Evolutionary conservation across 1,140 invertebrate genomes (phyloP).

Genomic region (Bombus breviceps): DNA sequence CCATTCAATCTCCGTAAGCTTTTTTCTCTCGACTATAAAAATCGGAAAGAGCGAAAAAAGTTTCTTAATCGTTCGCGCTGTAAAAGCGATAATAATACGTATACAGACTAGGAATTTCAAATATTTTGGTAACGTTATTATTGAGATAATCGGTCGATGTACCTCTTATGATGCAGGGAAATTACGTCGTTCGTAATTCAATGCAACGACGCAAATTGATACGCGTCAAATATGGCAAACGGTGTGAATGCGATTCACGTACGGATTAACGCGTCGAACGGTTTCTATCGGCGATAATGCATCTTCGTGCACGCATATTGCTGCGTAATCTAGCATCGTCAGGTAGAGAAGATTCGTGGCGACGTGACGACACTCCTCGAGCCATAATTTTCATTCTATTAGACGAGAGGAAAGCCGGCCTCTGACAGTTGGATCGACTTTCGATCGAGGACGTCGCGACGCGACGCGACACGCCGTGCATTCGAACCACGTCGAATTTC

Average conservation of each 20-base stretch:
- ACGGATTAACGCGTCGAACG: slow-evolving; percentile 4
- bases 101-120: not conserved
- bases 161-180: not conserved
- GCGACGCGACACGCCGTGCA: slow-evolving; percentile 1
- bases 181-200: not conserved
- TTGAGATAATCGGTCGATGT: not conserved
- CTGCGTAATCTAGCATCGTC: slow-evolving; percentile 4
- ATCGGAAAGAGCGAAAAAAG: too few relatives aligned
- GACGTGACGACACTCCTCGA: slow-evolving; percentile 17
- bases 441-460: slow-evolving; percentile 13
- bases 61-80: too few relatives aligned
- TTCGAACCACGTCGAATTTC: slow-evolving; percentile 36
- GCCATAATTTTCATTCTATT: slow-evolving; percentile 33
- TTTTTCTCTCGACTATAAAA: not conserved
- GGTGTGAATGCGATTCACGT: slow-evolving; percentile 19
- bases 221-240: not conserved
- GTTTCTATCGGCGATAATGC: slow-evolving; percentile 23
- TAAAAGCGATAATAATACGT: too few relatives aligned
- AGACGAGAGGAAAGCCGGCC: not conserved
- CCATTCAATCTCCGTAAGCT: not conserved
- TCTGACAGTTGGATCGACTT: slow-evolving; percentile 20
- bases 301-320: not conserved
- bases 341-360: not conserved
- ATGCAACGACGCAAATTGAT: slow-evolving; percentile 26
- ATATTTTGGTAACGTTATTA: not conserved